A percentile compares a stretch with the other conserved stretches of the same genome.
Conservation (phyloP, 1,140 invertebrate species). For the Bombyx mandarina region DNA sequence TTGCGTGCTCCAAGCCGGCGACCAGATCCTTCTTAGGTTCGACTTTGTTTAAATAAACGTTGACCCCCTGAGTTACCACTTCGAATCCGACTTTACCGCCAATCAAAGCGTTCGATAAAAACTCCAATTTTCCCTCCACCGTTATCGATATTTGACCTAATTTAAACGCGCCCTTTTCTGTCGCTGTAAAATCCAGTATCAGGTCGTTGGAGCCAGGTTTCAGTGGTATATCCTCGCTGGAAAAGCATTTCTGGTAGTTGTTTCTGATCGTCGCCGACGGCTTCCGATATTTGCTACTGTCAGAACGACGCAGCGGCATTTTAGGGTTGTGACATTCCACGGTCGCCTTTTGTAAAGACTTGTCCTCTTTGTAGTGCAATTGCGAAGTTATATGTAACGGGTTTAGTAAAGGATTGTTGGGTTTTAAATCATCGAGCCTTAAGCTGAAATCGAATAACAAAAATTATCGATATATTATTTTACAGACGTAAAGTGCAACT, state of each 20-base stretch:
- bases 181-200: constrained; percentile 73
- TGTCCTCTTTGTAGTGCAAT: constrained; percentile 85
- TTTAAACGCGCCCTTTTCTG: constrained; percentile 74
- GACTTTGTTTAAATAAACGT: constrained; percentile 66
- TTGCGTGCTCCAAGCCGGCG: constrained; percentile 78
- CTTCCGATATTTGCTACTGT: constrained; percentile 74
- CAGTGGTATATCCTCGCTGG: constrained; percentile 63
- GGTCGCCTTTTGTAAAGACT: constrained; percentile 77
- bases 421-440: constrained; percentile 74
- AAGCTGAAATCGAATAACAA: constrained; percentile 43
- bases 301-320: constrained; percentile 72
- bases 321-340: constrained; percentile 74
- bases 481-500: neutral
- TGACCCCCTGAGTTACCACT: constrained; percentile 59
- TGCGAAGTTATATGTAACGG: constrained; percentile 78
- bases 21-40: constrained; percentile 76
- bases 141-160: constrained; percentile 74
- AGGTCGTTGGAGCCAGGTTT: constrained; percentile 83
- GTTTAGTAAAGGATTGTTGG: constrained; percentile 71
- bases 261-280: constrained; percentile 63
- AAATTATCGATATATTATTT: neutral
- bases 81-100: constrained; percentile 55
- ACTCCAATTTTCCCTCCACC: constrained; percentile 75
- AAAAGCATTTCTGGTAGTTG: constrained; percentile 77
- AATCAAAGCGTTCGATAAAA: constrained; percentile 71